phyloP scores from a whole-genome alignment of 2,113 vertebrate genomes.

The Haliaeetus leucogaster region DNA sequence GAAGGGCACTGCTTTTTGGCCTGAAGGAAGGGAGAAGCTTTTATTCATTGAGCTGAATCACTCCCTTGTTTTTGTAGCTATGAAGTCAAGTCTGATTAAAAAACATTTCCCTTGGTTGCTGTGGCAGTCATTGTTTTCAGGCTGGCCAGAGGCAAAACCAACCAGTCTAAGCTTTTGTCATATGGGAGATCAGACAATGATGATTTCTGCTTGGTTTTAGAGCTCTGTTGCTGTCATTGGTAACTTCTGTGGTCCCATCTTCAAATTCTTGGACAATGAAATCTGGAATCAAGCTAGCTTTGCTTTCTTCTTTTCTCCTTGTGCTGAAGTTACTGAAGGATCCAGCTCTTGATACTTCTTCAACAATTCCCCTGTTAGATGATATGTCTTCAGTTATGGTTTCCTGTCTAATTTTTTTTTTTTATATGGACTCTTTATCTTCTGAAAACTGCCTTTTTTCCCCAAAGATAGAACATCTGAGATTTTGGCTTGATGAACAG shows the following conservation, averaged over 20 bases:
- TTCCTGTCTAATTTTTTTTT: background rate
- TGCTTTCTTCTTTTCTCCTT: background rate
- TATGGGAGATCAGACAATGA: background rate
- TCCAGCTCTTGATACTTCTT: background rate
- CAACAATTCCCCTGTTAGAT: background rate
- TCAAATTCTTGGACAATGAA: background rate
- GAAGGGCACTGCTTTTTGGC: background rate
- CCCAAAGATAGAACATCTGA: background rate
- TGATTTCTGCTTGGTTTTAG: background rate
- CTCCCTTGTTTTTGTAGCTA: background rate
- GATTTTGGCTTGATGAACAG: background rate
- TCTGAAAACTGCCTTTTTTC: background rate
- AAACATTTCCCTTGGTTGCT: background rate
- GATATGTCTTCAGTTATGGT: background rate
- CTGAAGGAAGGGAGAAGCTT: background rate
- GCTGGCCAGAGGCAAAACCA: background rate
- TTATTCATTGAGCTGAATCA: background rate
- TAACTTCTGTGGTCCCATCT: background rate
- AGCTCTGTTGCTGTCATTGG: background rate
- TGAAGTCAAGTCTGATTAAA: background rate
- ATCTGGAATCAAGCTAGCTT: background rate
- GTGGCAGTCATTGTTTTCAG: background rate
- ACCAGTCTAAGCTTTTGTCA: background rate
- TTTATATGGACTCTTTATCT: background rate
- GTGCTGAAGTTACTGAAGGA: background rate